These are phyloP conservation scores for Stenotaenia linearis DNA, from an alignment of 2,888 invertebrate genomes.

Conservation along the genomic window DNA sequence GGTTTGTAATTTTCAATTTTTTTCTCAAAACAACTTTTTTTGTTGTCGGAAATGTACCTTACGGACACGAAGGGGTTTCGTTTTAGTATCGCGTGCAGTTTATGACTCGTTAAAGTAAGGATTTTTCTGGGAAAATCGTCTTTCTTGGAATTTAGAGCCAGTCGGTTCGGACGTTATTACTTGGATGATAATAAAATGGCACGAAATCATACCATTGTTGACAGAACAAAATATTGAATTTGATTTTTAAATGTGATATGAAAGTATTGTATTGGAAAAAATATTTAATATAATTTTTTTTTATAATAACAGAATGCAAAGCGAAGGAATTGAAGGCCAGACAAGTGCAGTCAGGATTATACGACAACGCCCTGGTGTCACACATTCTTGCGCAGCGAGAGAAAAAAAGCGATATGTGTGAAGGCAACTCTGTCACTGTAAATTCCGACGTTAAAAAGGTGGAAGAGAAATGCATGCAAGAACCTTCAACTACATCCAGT, in stretches of 20 bases:
- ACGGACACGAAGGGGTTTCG: neutral
- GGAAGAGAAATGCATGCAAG: neutral
- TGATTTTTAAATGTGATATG: neutral
- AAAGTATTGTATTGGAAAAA: neutral
- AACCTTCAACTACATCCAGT: neutral
- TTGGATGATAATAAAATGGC: neutral
- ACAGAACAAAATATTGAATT: neutral
- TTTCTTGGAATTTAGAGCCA: neutral
- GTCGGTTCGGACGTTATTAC: neutral
- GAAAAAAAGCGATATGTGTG: conserved; percentile 33
- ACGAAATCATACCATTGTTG: neutral
- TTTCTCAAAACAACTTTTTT: neutral
- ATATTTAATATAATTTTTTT: conserved; percentile 5
- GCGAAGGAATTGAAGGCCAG: conserved; percentile 9
- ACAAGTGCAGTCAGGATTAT: conserved; percentile 38
- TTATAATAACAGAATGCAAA: neutral
- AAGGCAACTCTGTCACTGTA: neutral
- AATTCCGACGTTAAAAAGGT: neutral
- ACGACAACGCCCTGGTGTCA: conserved; percentile 43
- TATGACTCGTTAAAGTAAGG: conserved; percentile 8
- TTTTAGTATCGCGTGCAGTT: neutral
- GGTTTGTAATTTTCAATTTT: neutral
- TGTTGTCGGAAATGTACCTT: neutral
- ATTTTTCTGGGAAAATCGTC: neutral
- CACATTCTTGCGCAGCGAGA: conserved; percentile 43